Conservation (phyloP, 2,888 invertebrate genomes). For the Drosophila pseudotakahashii region DNA sequence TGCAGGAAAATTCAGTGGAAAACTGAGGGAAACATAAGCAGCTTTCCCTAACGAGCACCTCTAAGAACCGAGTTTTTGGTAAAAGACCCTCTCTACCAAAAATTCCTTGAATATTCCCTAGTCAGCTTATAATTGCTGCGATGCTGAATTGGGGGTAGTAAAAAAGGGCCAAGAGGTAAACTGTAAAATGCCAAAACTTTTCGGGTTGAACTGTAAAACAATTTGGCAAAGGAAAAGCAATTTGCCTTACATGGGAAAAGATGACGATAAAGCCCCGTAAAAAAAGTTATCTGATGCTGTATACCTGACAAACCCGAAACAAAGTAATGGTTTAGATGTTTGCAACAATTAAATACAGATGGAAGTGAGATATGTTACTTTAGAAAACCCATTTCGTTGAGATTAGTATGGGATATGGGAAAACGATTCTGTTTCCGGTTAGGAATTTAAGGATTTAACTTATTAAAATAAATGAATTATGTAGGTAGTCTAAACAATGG, state of each 20-base stretch:
- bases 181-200: conserved; percentile 33
- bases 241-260: conserved; percentile 14
- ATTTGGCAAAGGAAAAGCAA: conserved; percentile 25
- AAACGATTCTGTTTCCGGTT: neutral
- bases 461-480: neutral
- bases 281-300: conserved; percentile 16
- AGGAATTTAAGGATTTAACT: neutral
- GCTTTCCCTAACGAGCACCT: conserved; percentile 43
- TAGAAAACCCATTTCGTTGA: neutral
- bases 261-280: conserved; percentile 6
- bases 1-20: conserved; percentile 19
- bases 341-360: conserved; percentile 23
- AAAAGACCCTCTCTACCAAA: conserved; percentile 49
- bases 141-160: conserved; percentile 25
- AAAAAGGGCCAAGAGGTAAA: conserved; percentile 15
- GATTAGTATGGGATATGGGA: neutral
- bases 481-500: neutral
- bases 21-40: conserved; percentile 46
- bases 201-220: conserved; percentile 20
- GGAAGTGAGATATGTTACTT: conserved; percentile 1
- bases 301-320: conserved; percentile 9
- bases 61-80: conserved; percentile 8
- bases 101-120: conserved; percentile 50
- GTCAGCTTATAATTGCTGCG: conserved; percentile 52
- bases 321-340: conserved; percentile 12